phyloP scores from a whole-genome alignment of 2,113 vertebrate species.

The Struthidea cinerea region DNA sequence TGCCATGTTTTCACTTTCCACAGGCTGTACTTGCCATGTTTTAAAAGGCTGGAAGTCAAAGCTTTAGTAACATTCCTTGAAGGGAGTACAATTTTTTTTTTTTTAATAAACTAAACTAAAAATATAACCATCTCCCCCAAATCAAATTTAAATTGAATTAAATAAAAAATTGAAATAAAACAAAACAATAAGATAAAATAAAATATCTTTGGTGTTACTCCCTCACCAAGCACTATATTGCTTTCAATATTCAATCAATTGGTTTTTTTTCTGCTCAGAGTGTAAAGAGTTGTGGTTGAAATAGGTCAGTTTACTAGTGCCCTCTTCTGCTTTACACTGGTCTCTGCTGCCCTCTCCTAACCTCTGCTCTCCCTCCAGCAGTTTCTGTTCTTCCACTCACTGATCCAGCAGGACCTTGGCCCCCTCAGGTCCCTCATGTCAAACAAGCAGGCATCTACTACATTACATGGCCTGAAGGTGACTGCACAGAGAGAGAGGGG shows the following conservation, averaged over 20 bases:
- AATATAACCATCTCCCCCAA: not conserved
- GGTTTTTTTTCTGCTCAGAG: not conserved
- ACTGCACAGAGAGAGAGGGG: constrained; percentile 7
- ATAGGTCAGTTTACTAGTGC: constrained; percentile 79
- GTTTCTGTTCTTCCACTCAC: constrained; percentile 14
- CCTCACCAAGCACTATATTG: not conserved
- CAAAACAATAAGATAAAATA: not conserved
- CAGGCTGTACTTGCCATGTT: not conserved
- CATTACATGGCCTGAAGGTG: constrained; percentile 61
- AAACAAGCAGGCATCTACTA: constrained; percentile 65
- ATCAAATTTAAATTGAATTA: not conserved
- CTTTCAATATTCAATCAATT: not conserved
- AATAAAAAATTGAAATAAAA: not conserved
- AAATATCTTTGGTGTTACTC: not conserved
- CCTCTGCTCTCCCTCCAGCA: constrained; percentile 59
- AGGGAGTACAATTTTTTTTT: not conserved
- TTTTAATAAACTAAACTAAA: not conserved
- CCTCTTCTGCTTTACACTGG: constrained; percentile 62
- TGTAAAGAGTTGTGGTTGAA: not conserved
- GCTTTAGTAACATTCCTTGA: not conserved
- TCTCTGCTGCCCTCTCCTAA: constrained; percentile 76
- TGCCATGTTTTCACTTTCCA: not conserved
- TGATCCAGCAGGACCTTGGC: constrained; percentile 49
- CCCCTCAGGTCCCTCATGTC: constrained; percentile 58
- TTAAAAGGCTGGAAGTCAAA: not conserved